phyloP scores from a whole-genome alignment of 2,888 invertebrate species.

The Raillietiella orientalis region DNA sequence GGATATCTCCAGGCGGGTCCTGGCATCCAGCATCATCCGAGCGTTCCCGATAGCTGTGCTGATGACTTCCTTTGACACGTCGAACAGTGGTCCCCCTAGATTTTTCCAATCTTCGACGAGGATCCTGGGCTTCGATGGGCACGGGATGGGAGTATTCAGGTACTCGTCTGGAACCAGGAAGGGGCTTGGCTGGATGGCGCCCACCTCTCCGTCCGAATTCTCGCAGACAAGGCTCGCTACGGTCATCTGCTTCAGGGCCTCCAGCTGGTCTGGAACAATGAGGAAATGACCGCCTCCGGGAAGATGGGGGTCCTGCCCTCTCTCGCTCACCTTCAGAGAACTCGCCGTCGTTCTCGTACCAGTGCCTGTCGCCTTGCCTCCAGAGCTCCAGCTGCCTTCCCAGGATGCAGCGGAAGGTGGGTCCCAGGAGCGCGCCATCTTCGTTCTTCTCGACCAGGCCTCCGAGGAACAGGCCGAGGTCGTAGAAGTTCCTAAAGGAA shows the following conservation, averaged over 20 bases:
- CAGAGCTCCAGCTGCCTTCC: background rate
- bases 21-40: no score
- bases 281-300: background rate
- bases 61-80: no score
- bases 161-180: no score
- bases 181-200: no score
- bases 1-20: no score
- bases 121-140: no score
- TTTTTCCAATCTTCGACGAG: no score
- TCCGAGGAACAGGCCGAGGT: background rate
- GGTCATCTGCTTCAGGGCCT: background rate
- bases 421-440: background rate
- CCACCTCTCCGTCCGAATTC: no score
- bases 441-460: background rate
- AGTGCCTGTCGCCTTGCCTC: background rate
- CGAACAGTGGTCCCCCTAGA: no score
- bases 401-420: background rate
- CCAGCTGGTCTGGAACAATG: background rate
- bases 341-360: conserved; percentile 1
- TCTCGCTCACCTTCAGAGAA: background rate
- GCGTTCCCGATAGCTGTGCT: no score
- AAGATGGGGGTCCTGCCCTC: background rate
- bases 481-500: background rate
- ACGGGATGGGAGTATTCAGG: no score
- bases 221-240: background rate